Evolutionary conservation across 2,113 vertebrate species (phyloP).

Genomic region (Gymnarchus niloticus): DNA sequence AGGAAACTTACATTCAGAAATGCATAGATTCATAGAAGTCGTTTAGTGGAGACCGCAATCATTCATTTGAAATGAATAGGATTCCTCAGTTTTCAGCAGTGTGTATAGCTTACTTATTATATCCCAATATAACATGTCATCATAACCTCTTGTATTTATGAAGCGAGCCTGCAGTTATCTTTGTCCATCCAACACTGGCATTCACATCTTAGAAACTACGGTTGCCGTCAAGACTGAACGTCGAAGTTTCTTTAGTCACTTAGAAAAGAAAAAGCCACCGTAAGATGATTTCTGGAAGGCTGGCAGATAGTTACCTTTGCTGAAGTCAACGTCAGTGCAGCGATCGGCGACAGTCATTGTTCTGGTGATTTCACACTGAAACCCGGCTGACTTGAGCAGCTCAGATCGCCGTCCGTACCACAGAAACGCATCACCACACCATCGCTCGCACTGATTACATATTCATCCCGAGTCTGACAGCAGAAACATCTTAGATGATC

Average conservation of each 20-base stretch:
- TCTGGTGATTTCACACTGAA: slow-evolving; percentile 50
- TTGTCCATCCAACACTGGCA: neutral
- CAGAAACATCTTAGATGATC: neutral
- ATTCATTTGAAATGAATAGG: neutral
- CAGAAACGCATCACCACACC: slow-evolving; percentile 42
- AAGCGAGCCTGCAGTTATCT: neutral
- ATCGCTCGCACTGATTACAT: slow-evolving; percentile 65
- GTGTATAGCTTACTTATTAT: neutral
- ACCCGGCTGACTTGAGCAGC: slow-evolving; percentile 38
- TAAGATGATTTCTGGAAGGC: neutral
- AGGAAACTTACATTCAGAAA: neutral
- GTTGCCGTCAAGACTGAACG: neutral
- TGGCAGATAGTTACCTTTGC: slow-evolving; percentile 48
- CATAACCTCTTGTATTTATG: neutral
- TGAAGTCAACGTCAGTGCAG: slow-evolving; percentile 32
- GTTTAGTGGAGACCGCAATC: neutral
- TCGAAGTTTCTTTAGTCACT: neutral
- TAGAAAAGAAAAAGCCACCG: neutral
- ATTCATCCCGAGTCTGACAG: slow-evolving; percentile 45
- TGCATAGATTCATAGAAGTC: neutral
- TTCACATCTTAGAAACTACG: neutral
- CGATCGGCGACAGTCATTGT: slow-evolving; percentile 40
- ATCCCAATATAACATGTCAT: neutral
- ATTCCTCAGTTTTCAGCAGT: neutral
- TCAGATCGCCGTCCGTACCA: slow-evolving; percentile 40